phyloP scores from a whole-genome alignment of 2,888 invertebrate species.

The Drosophila acutilabella region DNA sequence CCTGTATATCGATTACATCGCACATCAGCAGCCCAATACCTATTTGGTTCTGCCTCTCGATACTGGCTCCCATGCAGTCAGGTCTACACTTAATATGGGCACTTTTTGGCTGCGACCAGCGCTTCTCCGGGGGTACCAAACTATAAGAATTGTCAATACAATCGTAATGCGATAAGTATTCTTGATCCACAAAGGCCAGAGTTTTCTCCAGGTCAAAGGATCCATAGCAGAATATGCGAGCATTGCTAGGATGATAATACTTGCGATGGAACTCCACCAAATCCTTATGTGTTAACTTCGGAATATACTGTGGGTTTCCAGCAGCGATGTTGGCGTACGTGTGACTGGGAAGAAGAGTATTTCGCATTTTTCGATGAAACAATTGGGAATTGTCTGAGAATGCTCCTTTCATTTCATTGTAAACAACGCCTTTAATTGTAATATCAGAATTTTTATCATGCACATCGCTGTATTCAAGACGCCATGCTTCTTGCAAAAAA shows the following conservation, averaged over 20 bases:
- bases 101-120: conserved; percentile 89
- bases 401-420: conserved; percentile 99
- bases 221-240: conserved; percentile 95
- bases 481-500: conserved; percentile 98
- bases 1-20: conserved; percentile 91
- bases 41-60: conserved; percentile 93
- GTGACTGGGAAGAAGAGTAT: conserved; percentile 90
- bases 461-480: conserved; percentile 92
- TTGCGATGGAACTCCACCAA: conserved; percentile 93
- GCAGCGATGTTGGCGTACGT: conserved; percentile 95
- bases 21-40: conserved; percentile 92
- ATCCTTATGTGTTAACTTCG: conserved; percentile 92
- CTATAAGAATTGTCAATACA: conserved; percentile 88
- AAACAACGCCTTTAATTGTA: conserved; percentile 96
- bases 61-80: conserved; percentile 92
- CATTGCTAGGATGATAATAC: conserved; percentile 97
- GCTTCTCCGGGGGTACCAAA: conserved; percentile 89
- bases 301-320: conserved; percentile 95
- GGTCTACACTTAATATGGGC: conserved; percentile 89
- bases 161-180: conserved; percentile 88
- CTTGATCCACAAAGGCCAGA: conserved; percentile 90
- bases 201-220: conserved; percentile 92
- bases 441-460: conserved; percentile 90
- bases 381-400: conserved; percentile 94
- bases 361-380: conserved; percentile 91